Percentiles rank a stretch among this genome's conserved stretches.
phyloP scores from a whole-genome alignment of 2,888 invertebrate species.

The Hemistola chrysoprasaria region DNA sequence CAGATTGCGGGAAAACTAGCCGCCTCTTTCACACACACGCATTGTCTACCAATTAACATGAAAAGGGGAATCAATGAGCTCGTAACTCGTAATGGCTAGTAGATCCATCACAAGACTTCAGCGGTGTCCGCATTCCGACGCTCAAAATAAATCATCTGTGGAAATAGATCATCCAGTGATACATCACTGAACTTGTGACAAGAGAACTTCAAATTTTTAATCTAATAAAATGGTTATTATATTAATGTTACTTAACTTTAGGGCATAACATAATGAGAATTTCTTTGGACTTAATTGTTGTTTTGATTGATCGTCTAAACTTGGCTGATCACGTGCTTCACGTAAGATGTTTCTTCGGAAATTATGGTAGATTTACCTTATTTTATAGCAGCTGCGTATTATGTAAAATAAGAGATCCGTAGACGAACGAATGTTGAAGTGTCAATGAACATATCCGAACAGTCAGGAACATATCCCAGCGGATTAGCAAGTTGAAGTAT shows the following conservation, averaged over 20 bases:
- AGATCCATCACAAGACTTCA: slow-evolving; percentile 61
- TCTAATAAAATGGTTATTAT: slow-evolving; percentile 22
- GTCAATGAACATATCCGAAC: too few species aligned
- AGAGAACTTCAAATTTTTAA: slow-evolving; percentile 29
- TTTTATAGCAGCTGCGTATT: too few species aligned
- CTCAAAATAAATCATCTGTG: slow-evolving; percentile 69
- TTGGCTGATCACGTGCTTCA: neutral
- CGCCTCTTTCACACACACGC: slow-evolving; percentile 45
- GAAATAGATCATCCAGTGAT: slow-evolving; percentile 47
- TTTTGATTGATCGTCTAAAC: slow-evolving; percentile 11
- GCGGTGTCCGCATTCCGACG: slow-evolving; percentile 59
- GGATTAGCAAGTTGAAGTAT: too few species aligned
- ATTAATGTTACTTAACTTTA: slow-evolving; percentile 24
- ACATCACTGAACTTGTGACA: slow-evolving; percentile 36
- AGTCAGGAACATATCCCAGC: too few species aligned
- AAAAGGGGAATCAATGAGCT: slow-evolving; percentile 41
- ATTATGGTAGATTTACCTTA: too few species aligned
- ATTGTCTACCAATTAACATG: slow-evolving; percentile 31
- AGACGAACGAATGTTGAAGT: too few species aligned
- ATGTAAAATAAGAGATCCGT: too few species aligned
- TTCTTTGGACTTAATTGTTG: neutral
- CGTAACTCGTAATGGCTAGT: slow-evolving; percentile 29
- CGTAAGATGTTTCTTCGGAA: too few species aligned
- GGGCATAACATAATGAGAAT: slow-evolving; percentile 4
- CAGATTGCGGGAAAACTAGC: slow-evolving; percentile 33